phyloP scores from a whole-genome alignment of 2,113 vertebrate genomes.

The Silurus glanis region DNA sequence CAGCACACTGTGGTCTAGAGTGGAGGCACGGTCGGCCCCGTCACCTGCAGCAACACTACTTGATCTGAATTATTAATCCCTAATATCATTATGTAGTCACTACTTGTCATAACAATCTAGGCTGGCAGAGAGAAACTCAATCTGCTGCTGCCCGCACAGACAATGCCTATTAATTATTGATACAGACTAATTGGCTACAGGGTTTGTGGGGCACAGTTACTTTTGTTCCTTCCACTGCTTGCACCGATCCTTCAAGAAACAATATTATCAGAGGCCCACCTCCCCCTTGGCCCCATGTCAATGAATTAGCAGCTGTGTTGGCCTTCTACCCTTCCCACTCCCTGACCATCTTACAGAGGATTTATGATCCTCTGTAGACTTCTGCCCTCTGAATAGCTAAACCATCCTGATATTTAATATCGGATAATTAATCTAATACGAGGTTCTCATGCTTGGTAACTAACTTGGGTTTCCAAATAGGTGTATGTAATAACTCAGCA shows the following conservation, averaged over 20 bases:
- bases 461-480: neutral
- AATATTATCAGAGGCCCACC: constrained; percentile 75
- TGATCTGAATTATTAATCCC: constrained; percentile 85
- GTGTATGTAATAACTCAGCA: neutral
- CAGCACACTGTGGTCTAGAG: constrained; percentile 37
- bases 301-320: constrained; percentile 80
- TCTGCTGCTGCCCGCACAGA: constrained; percentile 82
- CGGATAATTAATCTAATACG: constrained; percentile 62
- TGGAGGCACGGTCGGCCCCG: constrained; percentile 50
- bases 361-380: constrained; percentile 43
- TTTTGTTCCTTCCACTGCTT: constrained; percentile 87
- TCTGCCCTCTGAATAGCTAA: constrained; percentile 32
- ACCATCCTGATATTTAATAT: constrained; percentile 59
- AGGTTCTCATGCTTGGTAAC: constrained; percentile 27
- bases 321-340: constrained; percentile 53
- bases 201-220: constrained; percentile 86
- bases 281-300: constrained; percentile 73
- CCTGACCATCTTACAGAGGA: constrained; percentile 25
- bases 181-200: constrained; percentile 96
- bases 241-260: constrained; percentile 84
- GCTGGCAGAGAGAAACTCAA: constrained; percentile 81
- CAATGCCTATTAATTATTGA: constrained; percentile 95
- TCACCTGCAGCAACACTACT: constrained; percentile 71
- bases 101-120: constrained; percentile 93
- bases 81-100: constrained; percentile 94